A percentile compares a stretch with the other conserved stretches of the same genome.
phyloP scores from a whole-genome alignment of 92 coral and sea anemone species.

The Paramuricea clavata region DNA sequence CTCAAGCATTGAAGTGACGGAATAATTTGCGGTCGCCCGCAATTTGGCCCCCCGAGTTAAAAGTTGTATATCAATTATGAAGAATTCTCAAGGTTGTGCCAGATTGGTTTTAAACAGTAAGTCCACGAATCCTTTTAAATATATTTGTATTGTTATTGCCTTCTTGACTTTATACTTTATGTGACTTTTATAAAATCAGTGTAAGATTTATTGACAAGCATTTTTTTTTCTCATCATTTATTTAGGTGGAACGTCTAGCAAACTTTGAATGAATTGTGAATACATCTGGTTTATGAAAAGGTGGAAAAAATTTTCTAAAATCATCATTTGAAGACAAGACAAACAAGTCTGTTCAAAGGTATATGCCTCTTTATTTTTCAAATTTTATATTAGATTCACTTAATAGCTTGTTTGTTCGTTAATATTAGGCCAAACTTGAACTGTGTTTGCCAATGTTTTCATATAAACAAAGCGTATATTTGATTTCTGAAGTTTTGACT shows the following conservation, averaged over 20 bases:
- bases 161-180: not conserved
- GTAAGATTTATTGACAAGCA: not conserved
- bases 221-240: constrained; percentile 1
- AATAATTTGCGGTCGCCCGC: constrained; percentile 9
- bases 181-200: not conserved
- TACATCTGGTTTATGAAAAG: not conserved
- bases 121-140: not conserved
- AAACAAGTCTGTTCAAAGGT: not conserved
- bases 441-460: not conserved
- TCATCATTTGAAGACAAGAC: not conserved
- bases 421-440: not conserved
- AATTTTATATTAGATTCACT: not conserved
- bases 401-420: not conserved
- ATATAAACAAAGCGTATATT: not conserved
- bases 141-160: not conserved
- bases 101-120: not conserved
- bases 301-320: too few species aligned
- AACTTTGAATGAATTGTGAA: not conserved
- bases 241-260: constrained; percentile 12
- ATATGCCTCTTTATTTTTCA: not conserved
- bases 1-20: not conserved
- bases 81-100: not conserved
- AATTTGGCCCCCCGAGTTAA: constrained; percentile 1
- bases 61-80: not conserved
- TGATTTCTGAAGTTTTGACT: not conserved